Evolutionary conservation across 2,113 vertebrate genomes (phyloP).

Genomic region (Machaerirhynchus nigripectus): DNA sequence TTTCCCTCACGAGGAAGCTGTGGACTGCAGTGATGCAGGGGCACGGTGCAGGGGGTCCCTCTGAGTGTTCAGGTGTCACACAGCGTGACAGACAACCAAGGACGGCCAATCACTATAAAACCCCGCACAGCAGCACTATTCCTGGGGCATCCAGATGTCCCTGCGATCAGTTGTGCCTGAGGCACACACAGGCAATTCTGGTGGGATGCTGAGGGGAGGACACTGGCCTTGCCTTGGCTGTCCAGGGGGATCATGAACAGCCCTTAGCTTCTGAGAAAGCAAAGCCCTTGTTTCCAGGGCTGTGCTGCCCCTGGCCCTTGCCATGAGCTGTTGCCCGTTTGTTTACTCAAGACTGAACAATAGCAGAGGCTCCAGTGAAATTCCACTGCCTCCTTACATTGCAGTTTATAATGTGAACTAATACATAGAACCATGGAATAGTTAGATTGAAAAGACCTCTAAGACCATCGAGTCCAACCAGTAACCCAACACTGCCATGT

Average conservation of each 20-base stretch:
- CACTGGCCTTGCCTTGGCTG: neutral
- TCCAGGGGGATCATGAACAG: neutral
- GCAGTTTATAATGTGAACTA: neutral
- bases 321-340: rapidly evolving
- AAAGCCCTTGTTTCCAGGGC: neutral
- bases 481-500: neutral
- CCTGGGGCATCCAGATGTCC: neutral
- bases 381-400: neutral
- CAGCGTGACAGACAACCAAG: neutral
- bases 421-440: neutral
- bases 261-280: neutral
- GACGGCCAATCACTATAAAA: neutral
- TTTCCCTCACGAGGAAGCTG: neutral
- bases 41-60: neutral
- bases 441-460: neutral
- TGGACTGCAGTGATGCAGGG: neutral
- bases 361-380: neutral
- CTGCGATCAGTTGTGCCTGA: too few species aligned
- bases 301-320: neutral
- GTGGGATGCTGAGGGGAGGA: neutral
- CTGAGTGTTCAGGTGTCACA: too few species aligned
- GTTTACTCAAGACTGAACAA: neutral
- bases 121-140: too few species aligned
- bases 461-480: neutral
- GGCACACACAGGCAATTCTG: neutral